Conservation (phyloP, 2,797 vertebrate genomes). For the Pelochelys cantorii region DNA sequence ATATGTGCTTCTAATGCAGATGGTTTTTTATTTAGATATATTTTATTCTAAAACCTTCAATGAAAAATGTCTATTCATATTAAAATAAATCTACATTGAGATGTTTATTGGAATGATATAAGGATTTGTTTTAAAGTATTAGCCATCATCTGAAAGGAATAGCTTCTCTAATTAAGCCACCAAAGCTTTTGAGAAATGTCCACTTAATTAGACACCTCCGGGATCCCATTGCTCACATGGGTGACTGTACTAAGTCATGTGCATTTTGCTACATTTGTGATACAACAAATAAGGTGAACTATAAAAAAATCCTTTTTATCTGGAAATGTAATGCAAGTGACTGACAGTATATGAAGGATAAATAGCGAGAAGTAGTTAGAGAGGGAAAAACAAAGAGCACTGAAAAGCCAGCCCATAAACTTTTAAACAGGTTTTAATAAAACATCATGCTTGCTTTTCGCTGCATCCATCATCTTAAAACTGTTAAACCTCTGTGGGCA, state of each 20-base stretch:
- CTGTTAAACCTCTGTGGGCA: neutral
- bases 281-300: neutral
- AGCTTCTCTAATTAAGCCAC: neutral
- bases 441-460: neutral
- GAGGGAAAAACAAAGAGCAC: neutral
- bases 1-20: fast-evolving
- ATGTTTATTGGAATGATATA: neutral
- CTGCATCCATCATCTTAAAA: neutral
- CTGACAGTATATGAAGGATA: neutral
- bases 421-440: conserved; percentile 26
- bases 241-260: neutral
- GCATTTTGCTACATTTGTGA: neutral
- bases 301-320: neutral
- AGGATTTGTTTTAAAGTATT: neutral
- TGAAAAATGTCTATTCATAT: neutral
- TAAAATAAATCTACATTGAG: neutral
- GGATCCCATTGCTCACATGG: neutral
- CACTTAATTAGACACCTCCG: neutral
- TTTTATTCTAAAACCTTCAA: neutral
- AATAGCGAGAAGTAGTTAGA: neutral
- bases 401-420: neutral
- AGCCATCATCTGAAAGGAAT: neutral
- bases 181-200: neutral
- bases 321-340: neutral
- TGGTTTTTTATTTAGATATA: neutral